phyloP scores from a whole-genome alignment of 2,888 invertebrate genomes.

The Aleiodes alternator region DNA sequence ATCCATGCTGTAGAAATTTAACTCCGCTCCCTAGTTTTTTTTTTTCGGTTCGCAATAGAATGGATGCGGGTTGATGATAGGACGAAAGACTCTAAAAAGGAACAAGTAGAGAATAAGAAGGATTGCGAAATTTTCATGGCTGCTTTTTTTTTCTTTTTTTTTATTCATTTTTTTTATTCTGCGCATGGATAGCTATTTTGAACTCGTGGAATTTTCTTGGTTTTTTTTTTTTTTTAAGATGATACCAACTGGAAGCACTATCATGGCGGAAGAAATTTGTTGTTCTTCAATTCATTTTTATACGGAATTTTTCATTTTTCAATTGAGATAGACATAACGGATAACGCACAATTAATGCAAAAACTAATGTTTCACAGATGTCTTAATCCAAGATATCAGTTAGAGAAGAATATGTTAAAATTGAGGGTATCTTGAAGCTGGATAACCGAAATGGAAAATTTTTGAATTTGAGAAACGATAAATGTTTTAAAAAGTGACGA shows the following conservation, averaged over 20 bases:
- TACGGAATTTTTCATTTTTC: too few species aligned
- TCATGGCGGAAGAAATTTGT: too few species aligned
- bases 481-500: too few species aligned
- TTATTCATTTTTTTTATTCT: constrained; percentile 14
- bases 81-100: constrained; percentile 35
- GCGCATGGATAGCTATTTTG: constrained; percentile 69
- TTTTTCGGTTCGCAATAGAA: constrained; percentile 26
- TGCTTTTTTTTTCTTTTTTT: not conserved
- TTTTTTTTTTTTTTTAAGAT: not conserved
- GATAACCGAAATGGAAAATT: too few species aligned
- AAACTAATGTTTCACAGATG: too few species aligned
- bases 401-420: too few species aligned
- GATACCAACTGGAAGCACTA: not conserved
- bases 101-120: constrained; percentile 55
- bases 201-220: constrained; percentile 57
- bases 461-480: too few species aligned
- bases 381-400: too few species aligned
- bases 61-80: constrained; percentile 12
- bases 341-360: too few species aligned
- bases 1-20: constrained; percentile 37
- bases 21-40: constrained; percentile 19
- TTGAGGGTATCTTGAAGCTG: too few species aligned
- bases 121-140: constrained; percentile 66
- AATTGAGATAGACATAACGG: too few species aligned
- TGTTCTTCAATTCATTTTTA: too few species aligned